Evolutionary conservation across 2,888 invertebrate genomes (phyloP).

Genomic region (Piscicola geometra): DNA sequence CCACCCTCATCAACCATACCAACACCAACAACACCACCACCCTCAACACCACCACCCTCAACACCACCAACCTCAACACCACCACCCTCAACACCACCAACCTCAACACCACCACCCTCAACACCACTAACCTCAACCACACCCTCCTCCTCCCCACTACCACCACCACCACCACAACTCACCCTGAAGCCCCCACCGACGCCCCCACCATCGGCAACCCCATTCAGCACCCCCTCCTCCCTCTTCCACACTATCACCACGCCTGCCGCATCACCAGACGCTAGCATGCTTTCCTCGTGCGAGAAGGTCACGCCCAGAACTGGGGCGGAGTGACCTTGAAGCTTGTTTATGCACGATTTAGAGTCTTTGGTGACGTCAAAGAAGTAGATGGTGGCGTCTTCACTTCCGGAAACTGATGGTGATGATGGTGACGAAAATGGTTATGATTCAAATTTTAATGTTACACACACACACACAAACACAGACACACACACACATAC

Average conservation of each 20-base stretch:
- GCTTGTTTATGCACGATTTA: constrained; percentile 61
- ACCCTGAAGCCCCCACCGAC: background rate
- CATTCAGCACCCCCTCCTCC: constrained; percentile 42
- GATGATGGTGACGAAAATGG: constrained; percentile 37
- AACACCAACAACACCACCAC: background rate
- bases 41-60: background rate
- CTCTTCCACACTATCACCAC: constrained; percentile 57
- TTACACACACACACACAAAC: constrained; percentile 16
- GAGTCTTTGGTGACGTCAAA: constrained; percentile 66
- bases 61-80: background rate
- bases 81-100: background rate
- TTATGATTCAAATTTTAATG: background rate
- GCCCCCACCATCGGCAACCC: background rate
- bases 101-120: background rate
- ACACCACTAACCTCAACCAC: background rate
- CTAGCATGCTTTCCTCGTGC: constrained; percentile 78
- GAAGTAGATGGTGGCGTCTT: constrained; percentile 74
- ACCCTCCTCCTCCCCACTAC: background rate
- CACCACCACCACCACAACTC: background rate
- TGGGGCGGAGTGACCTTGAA: constrained; percentile 74
- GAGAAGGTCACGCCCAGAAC: constrained; percentile 79
- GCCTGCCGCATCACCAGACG: constrained; percentile 74
- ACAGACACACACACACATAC: constrained; percentile 16
- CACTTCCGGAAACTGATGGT: constrained; percentile 67
- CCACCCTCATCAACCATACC: background rate